Percentiles rank a stretch among this genome's conserved stretches.
Evolutionary conservation across 2,113 vertebrate species (phyloP).

Genomic region (Dolichotis patagonum): DNA sequence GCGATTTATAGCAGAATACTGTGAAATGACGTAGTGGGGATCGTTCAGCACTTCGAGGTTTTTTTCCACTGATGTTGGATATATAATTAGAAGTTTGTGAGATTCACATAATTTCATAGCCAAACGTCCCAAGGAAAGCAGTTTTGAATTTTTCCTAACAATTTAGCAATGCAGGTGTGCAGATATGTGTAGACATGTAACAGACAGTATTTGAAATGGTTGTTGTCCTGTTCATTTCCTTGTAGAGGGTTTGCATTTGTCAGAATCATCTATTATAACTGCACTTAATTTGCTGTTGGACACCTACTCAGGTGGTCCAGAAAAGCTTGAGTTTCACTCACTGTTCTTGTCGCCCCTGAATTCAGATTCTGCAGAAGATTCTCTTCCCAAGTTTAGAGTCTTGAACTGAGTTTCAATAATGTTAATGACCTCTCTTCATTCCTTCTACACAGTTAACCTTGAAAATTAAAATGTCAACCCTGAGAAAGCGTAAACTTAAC

Average conservation of each 20-base stretch:
- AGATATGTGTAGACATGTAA: background rate
- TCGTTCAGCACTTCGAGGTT: background rate
- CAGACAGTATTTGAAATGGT: background rate
- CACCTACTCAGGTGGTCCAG: too few species aligned
- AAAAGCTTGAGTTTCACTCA: background rate
- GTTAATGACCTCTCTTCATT: background rate
- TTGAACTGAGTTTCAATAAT: background rate
- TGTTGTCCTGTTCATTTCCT: background rate
- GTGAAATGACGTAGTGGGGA: fast-evolving
- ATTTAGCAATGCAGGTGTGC: fast-evolving
- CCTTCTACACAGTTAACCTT: background rate
- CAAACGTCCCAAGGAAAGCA: background rate
- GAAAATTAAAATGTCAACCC: background rate
- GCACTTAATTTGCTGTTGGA: background rate
- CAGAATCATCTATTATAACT: too few species aligned
- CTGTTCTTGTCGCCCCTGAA: background rate
- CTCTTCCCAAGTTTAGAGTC: background rate
- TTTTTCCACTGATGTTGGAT: fast-evolving
- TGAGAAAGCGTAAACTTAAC: background rate
- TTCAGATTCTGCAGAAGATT: background rate
- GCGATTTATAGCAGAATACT: background rate
- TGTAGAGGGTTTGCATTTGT: background rate
- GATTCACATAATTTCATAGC: background rate
- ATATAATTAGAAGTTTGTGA: background rate
- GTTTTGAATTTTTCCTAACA: background rate